Percentiles rank a stretch among this genome's conserved stretches.
Evolutionary conservation across 2,888 invertebrate species (phyloP).

Genomic region (Limnephilus rhombicus): DNA sequence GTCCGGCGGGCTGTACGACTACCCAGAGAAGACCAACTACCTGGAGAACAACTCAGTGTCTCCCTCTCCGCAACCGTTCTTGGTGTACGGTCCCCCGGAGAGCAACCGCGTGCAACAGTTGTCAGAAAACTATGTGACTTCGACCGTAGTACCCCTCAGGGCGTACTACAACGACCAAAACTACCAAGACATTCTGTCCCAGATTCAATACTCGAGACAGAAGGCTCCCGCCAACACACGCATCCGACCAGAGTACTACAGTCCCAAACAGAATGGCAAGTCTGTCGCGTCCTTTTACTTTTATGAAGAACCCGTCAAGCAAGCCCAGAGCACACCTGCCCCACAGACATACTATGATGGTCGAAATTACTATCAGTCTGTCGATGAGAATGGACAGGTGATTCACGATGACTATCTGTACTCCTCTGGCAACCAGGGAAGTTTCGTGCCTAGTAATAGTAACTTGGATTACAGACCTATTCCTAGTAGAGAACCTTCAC

Average conservation of each 20-base stretch:
- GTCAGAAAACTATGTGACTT: conserved; percentile 74
- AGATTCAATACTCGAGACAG: conserved; percentile 74
- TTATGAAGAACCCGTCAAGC: conserved; percentile 79
- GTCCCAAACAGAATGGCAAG: conserved; percentile 72
- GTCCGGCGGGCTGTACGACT: conserved; percentile 75
- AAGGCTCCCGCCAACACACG: conserved; percentile 66
- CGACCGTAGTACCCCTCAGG: conserved; percentile 81
- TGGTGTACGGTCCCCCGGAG: conserved; percentile 76
- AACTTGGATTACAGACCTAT: conserved; percentile 75
- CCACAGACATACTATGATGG: conserved; percentile 77
- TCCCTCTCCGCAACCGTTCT: conserved; percentile 76
- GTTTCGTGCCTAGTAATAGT: conserved; percentile 71
- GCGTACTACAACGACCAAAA: conserved; percentile 80
- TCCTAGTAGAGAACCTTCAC: conserved; percentile 65
- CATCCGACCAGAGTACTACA: conserved; percentile 64
- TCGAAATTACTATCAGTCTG: conserved; percentile 69
- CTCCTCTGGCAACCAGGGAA: conserved; percentile 71
- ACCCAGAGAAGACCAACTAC: conserved; percentile 72
- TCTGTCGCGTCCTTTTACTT: conserved; percentile 82
- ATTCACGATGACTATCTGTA: conserved; percentile 74
- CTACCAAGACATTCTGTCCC: conserved; percentile 77
- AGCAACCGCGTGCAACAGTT: conserved; percentile 71
- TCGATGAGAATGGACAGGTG: conserved; percentile 67
- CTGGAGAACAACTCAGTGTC: conserved; percentile 74
- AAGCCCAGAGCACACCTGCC: conserved; percentile 75